These are phyloP conservation scores for Xerus rutilus DNA, from an alignment of 2,797 vertebrate species.

Conservation along the genomic window DNA sequence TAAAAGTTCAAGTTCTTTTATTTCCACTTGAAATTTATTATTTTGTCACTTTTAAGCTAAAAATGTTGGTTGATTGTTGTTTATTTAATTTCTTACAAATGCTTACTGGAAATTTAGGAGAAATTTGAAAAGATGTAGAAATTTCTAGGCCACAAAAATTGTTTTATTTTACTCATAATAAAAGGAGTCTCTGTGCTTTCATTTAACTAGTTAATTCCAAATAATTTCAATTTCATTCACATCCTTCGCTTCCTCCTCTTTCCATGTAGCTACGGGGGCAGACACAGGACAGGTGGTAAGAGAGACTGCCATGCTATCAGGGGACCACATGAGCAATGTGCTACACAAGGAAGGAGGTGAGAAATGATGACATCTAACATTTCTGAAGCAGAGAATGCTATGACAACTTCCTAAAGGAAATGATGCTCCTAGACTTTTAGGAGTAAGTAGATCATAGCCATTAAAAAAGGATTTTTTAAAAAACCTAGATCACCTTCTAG, in stretches of 20 bases:
- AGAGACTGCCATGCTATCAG: accelerated
- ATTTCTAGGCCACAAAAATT: not conserved
- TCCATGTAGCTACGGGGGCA: not conserved
- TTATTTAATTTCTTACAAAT: constrained; percentile 22
- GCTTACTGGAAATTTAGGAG: not conserved
- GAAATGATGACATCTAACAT: not conserved
- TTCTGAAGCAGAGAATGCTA: not conserved
- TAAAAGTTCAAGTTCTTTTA: not conserved
- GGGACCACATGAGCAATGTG: accelerated
- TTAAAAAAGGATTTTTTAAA: not conserved
- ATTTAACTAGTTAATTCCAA: not conserved
- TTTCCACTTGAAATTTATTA: not conserved
- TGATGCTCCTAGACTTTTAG: not conserved
- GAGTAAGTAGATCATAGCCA: not conserved
- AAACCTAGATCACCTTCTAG: not conserved
- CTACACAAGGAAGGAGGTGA: not conserved
- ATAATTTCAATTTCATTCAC: not conserved
- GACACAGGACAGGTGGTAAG: not conserved
- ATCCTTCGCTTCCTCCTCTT: not conserved
- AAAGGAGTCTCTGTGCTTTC: not conserved
- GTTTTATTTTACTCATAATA: not conserved
- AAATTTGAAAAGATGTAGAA: not conserved
- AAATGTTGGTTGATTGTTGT: not conserved
- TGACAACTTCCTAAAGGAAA: not conserved
- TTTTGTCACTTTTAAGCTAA: not conserved